Evolutionary conservation across 2,888 invertebrate genomes (phyloP), one percentile per base, ranked within the genome.

Genomic region (Listrodromus nycthemerus): DNA sequence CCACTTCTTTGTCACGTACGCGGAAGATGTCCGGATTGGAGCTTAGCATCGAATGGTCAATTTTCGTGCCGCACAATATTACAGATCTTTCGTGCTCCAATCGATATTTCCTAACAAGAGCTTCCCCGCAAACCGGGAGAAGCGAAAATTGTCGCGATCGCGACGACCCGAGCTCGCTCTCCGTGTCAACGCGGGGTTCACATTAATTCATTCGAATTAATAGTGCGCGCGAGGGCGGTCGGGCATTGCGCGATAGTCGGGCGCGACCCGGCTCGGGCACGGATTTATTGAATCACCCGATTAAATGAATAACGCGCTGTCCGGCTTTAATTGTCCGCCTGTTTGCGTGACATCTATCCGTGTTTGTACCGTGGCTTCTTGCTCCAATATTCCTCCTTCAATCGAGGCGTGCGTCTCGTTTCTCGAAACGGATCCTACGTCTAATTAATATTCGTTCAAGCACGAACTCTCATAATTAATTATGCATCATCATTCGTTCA

Each of bases 281-380:
- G 90, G 92, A 93, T 93, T 93, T 93, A 93, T 93, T 92, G 92
- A 93, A 92, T 93, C 92, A 93, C 88, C 89, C 90, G 91, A 91
- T 91, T 92, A 91, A 92, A 91, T 89, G 89, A 90, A 89, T 91
- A 90, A 91, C 89, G 87, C 73, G 65, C 77, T 61, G 71, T 70
- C 67, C 78, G 83, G 89, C 88, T 90, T 89, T 75, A 45, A 75
- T 76, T 80, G 45, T 83, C 66, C 66, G 48, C 45, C 69, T 45
- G 69, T 80, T 80, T 71, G 75, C 80, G 65, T 80, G 80, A 85
- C 82, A 74, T 85, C 67, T 78, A 70, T 50, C 74, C 33, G 70
- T 69, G 37, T 70, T 19, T 58, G 50, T n/a, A 37, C 7, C 24
- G 24, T 48, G 24, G 37, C 24, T 19, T 19, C 27, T 24, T 58